These are phyloP conservation scores for Chironomus tentans DNA, from an alignment of 2,888 invertebrate species.

Conservation along the genomic window DNA sequence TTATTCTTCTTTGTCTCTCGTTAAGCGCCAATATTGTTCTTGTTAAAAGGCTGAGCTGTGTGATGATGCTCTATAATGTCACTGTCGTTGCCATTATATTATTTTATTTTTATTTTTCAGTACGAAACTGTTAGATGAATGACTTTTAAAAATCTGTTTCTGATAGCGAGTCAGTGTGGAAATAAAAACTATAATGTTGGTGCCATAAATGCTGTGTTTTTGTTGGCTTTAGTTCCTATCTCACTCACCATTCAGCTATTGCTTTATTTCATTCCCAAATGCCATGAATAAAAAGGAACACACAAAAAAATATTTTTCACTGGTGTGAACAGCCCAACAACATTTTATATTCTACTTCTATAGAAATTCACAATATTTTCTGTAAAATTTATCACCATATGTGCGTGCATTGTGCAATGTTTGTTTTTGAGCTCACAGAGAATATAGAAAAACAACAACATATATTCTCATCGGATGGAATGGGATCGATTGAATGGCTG, in stretches of 20 bases:
- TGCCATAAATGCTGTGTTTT: slow-evolving; percentile 7
- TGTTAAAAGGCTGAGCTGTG: neutral
- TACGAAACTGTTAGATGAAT: neutral
- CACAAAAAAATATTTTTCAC: too few species aligned
- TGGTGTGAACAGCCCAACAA: too few species aligned
- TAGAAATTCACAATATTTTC: neutral
- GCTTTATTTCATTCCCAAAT: too few species aligned
- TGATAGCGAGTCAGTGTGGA: neutral
- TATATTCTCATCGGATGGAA: neutral
- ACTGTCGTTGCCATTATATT: neutral
- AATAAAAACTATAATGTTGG: neutral
- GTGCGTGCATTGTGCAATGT: neutral
- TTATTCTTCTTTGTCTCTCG: neutral
- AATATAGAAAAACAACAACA: neutral
- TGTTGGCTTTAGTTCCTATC: neutral
- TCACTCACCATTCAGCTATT: too few species aligned
- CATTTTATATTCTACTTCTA: too few species aligned
- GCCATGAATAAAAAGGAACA: too few species aligned
- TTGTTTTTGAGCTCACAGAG: neutral
- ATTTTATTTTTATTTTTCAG: too few species aligned
- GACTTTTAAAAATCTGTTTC: slow-evolving; percentile 18
- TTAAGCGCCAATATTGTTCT: neutral
- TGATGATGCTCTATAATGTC: neutral
- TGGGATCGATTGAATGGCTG: neutral
- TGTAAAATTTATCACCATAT: neutral